These are phyloP conservation scores for Anhinga rufa DNA, from an alignment of 2,113 vertebrate genomes.

Conservation along the genomic window DNA sequence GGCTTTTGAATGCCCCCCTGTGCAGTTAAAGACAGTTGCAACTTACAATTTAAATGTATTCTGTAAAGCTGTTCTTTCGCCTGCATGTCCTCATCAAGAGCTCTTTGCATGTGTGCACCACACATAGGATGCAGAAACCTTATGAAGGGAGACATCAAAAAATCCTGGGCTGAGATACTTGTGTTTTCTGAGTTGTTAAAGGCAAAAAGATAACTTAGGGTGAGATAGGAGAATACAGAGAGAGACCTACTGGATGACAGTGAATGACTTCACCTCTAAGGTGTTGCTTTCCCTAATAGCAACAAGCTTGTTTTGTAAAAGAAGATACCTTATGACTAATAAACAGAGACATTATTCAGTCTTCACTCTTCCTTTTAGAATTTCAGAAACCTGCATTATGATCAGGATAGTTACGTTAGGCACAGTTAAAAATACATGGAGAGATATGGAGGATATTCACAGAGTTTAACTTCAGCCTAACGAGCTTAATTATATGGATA, in stretches of 20 bases:
- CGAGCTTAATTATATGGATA: background rate
- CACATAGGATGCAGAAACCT: background rate
- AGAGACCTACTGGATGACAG: background rate
- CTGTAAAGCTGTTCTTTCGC: background rate
- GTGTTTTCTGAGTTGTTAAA: background rate
- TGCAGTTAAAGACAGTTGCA: background rate
- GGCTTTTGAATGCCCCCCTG: rapidly evolving
- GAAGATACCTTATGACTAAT: background rate
- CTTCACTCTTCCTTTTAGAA: background rate
- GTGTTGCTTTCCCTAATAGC: background rate
- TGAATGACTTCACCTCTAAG: background rate
- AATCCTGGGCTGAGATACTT: background rate
- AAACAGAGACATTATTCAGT: background rate
- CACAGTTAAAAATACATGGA: background rate
- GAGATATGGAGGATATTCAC: background rate
- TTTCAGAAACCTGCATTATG: background rate
- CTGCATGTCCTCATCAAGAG: background rate
- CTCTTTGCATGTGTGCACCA: background rate
- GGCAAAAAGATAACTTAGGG: background rate
- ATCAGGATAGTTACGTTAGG: background rate
- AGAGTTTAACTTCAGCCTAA: background rate
- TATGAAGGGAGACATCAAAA: background rate
- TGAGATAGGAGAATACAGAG: background rate
- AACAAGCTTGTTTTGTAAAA: background rate
- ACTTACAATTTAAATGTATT: background rate